These are phyloP conservation scores for Kryptolebias ocellatus DNA, from an alignment of 2,797 vertebrate genomes.

Conservation along the genomic window DNA sequence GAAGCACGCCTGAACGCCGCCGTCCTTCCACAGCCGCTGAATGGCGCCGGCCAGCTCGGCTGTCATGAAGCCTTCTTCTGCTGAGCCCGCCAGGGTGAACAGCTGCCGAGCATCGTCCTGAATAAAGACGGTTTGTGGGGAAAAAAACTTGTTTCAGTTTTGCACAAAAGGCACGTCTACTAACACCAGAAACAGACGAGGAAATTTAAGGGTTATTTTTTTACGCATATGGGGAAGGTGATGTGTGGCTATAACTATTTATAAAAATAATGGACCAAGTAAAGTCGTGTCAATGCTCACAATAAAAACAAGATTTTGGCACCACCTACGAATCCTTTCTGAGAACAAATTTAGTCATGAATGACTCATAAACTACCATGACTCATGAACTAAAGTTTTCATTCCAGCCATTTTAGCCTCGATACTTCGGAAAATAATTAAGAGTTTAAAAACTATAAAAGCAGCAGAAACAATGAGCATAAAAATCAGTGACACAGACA, in stretches of 20 bases:
- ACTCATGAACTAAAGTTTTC: background rate
- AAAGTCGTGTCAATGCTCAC: background rate
- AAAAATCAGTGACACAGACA: constrained; percentile 4
- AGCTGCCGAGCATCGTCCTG: constrained; percentile 98
- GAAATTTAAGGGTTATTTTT: background rate
- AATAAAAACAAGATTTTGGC: no score
- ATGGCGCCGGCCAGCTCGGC: constrained; percentile 93
- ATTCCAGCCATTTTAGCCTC: background rate
- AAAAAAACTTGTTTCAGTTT: background rate
- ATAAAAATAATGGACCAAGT: constrained; percentile 1
- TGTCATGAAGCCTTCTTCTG: constrained; percentile 98
- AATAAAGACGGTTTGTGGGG: background rate
- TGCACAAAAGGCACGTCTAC: background rate
- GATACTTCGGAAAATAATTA: constrained; percentile 1
- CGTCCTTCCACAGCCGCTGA: constrained; percentile 95
- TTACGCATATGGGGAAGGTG: background rate
- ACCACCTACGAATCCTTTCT: background rate
- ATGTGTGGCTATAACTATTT: background rate
- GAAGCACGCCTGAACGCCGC: constrained; percentile 95
- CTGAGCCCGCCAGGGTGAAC: constrained; percentile 93
- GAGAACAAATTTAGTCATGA: background rate
- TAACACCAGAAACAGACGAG: background rate
- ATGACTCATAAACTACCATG: background rate
- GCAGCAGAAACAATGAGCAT: background rate
- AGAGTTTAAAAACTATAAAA: background rate